Conservation (phyloP, 2,888 invertebrate species). For the Pseudolycoriella hygida region DNA sequence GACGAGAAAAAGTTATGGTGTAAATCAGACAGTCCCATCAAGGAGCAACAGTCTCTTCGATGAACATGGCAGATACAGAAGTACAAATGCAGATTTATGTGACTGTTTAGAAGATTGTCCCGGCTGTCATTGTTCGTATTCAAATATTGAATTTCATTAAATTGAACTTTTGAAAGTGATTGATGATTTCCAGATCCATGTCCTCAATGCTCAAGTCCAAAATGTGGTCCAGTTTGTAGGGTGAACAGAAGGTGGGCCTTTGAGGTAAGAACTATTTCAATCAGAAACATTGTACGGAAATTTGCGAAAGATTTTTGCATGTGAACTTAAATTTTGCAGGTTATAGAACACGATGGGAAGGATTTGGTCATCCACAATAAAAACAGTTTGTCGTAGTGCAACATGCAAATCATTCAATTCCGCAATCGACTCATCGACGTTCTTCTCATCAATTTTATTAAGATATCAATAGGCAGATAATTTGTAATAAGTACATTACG, state of each 20-base stretch:
- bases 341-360: constrained; percentile 63
- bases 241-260: constrained; percentile 59
- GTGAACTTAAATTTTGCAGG: constrained; percentile 14
- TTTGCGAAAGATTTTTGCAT: too few species aligned
- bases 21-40: constrained; percentile 23
- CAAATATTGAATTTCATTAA: too few species aligned
- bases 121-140: constrained; percentile 57
- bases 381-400: neutral
- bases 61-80: constrained; percentile 45
- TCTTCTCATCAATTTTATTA: too few species aligned
- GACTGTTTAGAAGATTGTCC: constrained; percentile 69
- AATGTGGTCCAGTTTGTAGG: constrained; percentile 71
- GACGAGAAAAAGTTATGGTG: constrained; percentile 34
- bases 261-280: constrained; percentile 26
- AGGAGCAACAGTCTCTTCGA: constrained; percentile 38
- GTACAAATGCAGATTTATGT: constrained; percentile 53
- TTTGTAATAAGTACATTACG: too few species aligned
- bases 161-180: too few species aligned
- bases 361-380: constrained; percentile 33
- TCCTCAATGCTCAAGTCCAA: constrained; percentile 48
- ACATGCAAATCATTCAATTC: too few species aligned
- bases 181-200: constrained; percentile 32
- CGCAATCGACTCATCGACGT: too few species aligned
- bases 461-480: too few species aligned
- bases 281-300: too few species aligned